Evolutionary conservation across 2,888 invertebrate species (phyloP).

Genomic region (Aquatica leii): DNA sequence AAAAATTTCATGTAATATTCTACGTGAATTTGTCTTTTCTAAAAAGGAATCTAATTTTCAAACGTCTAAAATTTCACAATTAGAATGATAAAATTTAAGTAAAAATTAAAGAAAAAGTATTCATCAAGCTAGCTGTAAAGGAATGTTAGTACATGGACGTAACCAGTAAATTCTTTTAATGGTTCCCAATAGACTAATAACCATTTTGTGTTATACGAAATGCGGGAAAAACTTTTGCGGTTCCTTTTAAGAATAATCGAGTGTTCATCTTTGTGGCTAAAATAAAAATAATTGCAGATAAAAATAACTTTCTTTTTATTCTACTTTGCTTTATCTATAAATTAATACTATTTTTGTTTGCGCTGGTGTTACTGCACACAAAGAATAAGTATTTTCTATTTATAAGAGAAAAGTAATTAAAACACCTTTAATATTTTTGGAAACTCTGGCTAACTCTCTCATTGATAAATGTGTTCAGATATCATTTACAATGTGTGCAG

Average conservation of each 20-base stretch:
- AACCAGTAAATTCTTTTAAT: slow-evolving; percentile 43
- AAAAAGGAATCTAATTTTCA: background rate
- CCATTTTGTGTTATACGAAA: slow-evolving; percentile 42
- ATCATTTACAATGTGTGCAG: slow-evolving; percentile 18
- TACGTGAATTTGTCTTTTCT: background rate
- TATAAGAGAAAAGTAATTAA: too few relatives aligned
- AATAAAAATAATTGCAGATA: slow-evolving; percentile 36
- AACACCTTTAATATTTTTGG: slow-evolving; percentile 16
- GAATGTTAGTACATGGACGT: slow-evolving; percentile 29
- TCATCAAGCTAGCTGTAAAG: slow-evolving; percentile 18
- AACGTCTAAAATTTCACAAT: too few relatives aligned
- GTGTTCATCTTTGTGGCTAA: slow-evolving; percentile 30
- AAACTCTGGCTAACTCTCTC: too few relatives aligned
- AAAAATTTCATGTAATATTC: slow-evolving; percentile 21
- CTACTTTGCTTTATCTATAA: slow-evolving; percentile 17
- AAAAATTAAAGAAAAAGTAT: slow-evolving; percentile 24
- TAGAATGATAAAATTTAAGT: slow-evolving; percentile 5
- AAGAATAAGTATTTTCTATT: slow-evolving; percentile 2
- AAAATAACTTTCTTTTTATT: slow-evolving; percentile 16
- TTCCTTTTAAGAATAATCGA: slow-evolving; percentile 43
- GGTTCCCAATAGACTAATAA: slow-evolving; percentile 44
- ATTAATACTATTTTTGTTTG: slow-evolving; percentile 1
- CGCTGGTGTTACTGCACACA: background rate
- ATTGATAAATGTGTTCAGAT: slow-evolving; percentile 19
- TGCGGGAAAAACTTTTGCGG: slow-evolving; percentile 41